Base-by-base conservation (phyloP, 2,113 vertebrate species). In the Syngnathus typhle region DNA sequence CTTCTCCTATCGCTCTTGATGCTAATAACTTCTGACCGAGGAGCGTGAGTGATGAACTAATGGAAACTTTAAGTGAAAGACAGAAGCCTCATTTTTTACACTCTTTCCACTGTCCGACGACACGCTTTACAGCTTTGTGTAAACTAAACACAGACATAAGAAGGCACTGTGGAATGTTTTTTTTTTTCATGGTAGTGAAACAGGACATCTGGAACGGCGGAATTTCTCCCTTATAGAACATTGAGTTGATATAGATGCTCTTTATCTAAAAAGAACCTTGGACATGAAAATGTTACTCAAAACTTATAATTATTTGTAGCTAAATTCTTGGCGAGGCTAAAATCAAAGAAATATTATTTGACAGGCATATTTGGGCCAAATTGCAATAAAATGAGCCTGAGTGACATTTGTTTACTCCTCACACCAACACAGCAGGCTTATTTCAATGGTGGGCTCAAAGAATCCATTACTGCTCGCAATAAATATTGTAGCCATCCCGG, bases 381-480 rank as follows among this genome's bases (percentile, higher is more conserved):
- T 44, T 70, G 63, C 6, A 65, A 78, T 82, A 0, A 8, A 74
- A 69, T 39, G 23, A 73, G 62, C 44, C 61, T 2, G 52, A 59
- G 36, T 67, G 81, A 82, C 74, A 72, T 73, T 77, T 81, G 79
- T 82, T 79, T 87, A 76, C 71, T 68, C 59, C 60, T 43, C 51
- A 19, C 7, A 70, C 73, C 72, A 68, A 58, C 61, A 71, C 27
- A 60, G 73, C 72, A 66, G 73, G 65, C 65, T 74, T 58, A 10
- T 9, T 71, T 49, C 73, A 78, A 82, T 52, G 21, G 54, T 41
- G 52, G 73, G 74, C 80, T 73, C 74, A 70, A 73, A 75, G 74
- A 85, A 80, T 72, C 77, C 76, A 68, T 86, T 82, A 84, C 75
- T 10, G 71, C 69, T 3, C 32, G 76, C 65, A 7, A 65, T 85